Evolutionary conservation across 2,113 vertebrate genomes (phyloP).

Genomic region (Irena cyanogastra): DNA sequence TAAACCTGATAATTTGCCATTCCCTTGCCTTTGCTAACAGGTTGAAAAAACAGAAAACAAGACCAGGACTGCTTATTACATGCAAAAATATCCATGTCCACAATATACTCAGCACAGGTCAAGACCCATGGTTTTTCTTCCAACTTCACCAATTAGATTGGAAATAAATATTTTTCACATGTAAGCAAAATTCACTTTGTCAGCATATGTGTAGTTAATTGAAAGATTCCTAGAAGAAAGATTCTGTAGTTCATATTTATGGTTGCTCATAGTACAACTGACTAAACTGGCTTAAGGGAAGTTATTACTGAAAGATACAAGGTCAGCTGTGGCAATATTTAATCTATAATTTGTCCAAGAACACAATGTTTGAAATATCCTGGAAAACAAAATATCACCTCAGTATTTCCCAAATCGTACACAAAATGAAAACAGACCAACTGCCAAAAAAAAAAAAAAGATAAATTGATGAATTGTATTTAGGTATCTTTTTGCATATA

Average conservation of each 20-base stretch:
- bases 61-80: slow-evolving; percentile 18
- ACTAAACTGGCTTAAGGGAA: slow-evolving; percentile 10
- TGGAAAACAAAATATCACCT: background rate
- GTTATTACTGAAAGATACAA: slow-evolving; percentile 18
- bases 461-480: background rate
- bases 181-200: slow-evolving; percentile 53
- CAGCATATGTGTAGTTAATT: background rate
- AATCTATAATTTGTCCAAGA: background rate
- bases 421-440: background rate
- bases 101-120: slow-evolving; percentile 55
- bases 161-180: slow-evolving; percentile 67
- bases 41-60: slow-evolving; percentile 1
- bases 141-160: slow-evolving; percentile 65
- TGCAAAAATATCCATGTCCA: slow-evolving; percentile 67
- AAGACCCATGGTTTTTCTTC: slow-evolving; percentile 48
- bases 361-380: background rate
- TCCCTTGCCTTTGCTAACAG: slow-evolving; percentile 47
- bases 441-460: background rate
- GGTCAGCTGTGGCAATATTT: slow-evolving; percentile 7
- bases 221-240: slow-evolving; percentile 47
- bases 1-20: slow-evolving; percentile 32
- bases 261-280: background rate
- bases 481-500: background rate
- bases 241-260: slow-evolving; percentile 63
- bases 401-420: background rate